These are phyloP conservation scores for Tenrec ecaudatus DNA, from an alignment of 2,113 vertebrate species.

Conservation along the genomic window DNA sequence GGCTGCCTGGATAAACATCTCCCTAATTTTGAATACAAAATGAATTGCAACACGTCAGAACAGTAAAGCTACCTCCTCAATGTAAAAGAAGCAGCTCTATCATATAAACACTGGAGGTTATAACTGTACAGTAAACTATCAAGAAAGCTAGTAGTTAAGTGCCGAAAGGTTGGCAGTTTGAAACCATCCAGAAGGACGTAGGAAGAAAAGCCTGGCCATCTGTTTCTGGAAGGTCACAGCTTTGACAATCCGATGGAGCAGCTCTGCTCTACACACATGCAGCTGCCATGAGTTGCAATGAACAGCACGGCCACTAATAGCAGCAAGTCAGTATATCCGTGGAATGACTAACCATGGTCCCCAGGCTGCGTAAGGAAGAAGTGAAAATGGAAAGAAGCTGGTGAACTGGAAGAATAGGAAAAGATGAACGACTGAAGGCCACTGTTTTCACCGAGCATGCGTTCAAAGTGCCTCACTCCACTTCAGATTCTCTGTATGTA, in stretches of 20 bases:
- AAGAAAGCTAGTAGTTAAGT: not conserved
- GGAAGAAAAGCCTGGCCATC: not conserved
- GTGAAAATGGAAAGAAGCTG: not conserved
- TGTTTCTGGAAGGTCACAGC: not conserved
- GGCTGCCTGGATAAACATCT: not conserved
- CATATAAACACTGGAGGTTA: not conserved
- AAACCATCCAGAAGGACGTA: not conserved
- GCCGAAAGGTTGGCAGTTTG: not conserved
- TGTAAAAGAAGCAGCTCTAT: slow-evolving; percentile 14
- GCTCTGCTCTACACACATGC: not conserved
- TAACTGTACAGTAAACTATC: not conserved
- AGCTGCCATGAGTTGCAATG: not conserved
- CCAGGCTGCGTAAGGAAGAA: not conserved
- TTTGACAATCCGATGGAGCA: not conserved
- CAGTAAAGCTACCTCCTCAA: slow-evolving; percentile 13
- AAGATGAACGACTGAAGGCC: not conserved
- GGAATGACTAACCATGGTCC: not conserved
- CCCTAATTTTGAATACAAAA: slow-evolving; percentile 14
- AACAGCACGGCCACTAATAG: not conserved
- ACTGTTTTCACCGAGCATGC: not conserved
- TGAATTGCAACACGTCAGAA: slow-evolving; percentile 5
- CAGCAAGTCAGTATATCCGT: not conserved
- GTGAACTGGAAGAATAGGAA: not conserved
- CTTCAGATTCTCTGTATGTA: not conserved
- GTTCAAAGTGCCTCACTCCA: not conserved